phyloP scores from a whole-genome alignment of 2,113 vertebrate genomes.

The Mastomys natalensis region DNA sequence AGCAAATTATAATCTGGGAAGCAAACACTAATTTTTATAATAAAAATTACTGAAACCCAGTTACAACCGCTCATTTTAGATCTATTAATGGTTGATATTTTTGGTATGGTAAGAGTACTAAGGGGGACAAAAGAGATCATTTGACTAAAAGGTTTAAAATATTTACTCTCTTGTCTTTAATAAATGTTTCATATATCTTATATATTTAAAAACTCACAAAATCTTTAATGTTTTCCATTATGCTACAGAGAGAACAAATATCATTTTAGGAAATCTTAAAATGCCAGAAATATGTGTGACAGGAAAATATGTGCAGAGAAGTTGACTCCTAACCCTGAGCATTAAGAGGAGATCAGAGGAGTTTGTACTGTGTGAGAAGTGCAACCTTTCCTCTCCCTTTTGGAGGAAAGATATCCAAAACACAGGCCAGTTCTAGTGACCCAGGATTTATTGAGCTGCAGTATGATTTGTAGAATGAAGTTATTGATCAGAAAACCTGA shows the following conservation, averaged over 20 bases:
- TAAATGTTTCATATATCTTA: background rate
- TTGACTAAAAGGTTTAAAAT: background rate
- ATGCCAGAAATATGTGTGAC: background rate
- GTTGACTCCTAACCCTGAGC: background rate
- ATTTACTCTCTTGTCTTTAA: background rate
- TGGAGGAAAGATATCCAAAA: background rate
- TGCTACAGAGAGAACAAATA: background rate
- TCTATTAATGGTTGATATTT: background rate
- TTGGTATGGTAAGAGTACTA: background rate
- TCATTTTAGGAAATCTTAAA: constrained; percentile 41
- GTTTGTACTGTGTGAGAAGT: background rate
- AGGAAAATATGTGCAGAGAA: background rate
- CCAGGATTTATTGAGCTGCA: constrained; percentile 1
- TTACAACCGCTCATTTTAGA: background rate
- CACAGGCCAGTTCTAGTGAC: background rate
- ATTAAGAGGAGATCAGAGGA: background rate
- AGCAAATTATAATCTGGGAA: background rate
- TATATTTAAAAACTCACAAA: background rate
- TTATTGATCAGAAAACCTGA: constrained; percentile 39
- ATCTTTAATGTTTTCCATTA: constrained; percentile 33
- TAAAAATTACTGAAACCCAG: constrained; percentile 5
- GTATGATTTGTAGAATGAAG: background rate
- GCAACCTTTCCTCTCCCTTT: background rate
- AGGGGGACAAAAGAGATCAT: background rate
- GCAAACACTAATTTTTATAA: background rate